Percentiles rank a stretch among this genome's conserved stretches.
phyloP scores from a whole-genome alignment of 2,888 invertebrate species.

The Orthonevra nobilis region DNA sequence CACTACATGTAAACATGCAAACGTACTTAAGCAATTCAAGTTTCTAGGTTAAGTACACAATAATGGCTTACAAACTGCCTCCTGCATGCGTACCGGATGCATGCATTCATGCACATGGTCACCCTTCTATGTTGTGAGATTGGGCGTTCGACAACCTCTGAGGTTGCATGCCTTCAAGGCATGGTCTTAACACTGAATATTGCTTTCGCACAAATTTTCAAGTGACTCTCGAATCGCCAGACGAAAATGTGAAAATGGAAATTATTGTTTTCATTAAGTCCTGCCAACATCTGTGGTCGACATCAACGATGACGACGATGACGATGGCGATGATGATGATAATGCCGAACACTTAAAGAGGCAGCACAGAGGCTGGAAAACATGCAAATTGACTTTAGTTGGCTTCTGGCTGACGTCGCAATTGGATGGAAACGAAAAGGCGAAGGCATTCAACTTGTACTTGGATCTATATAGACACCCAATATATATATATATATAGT shows the following conservation, averaged over 20 bases:
- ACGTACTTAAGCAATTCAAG: conserved; percentile 13
- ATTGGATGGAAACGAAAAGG: not conserved
- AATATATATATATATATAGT: conserved; percentile 3
- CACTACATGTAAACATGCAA: conserved; percentile 11
- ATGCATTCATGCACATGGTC: conserved; percentile 2
- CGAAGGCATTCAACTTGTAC: not conserved
- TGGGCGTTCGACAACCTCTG: not conserved
- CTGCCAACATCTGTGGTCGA: conserved; percentile 54
- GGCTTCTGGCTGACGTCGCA: not conserved
- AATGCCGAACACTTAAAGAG: conserved; percentile 21
- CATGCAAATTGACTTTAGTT: conserved; percentile 54
- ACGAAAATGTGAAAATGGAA: conserved; percentile 53
- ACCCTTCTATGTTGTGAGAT: not conserved
- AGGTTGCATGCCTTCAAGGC: not conserved
- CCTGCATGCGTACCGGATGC: not conserved
- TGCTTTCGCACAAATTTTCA: conserved; percentile 48
- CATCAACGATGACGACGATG: conserved; percentile 7
- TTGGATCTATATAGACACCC: not conserved
- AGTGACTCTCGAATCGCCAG: conserved; percentile 31
- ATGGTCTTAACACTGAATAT: conserved; percentile 57
- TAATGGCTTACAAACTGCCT: conserved; percentile 1
- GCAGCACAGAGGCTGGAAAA: conserved; percentile 2
- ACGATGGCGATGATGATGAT: conserved; percentile 14
- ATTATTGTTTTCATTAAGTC: conserved; percentile 61
- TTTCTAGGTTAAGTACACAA: conserved; percentile 2